phyloP scores from a whole-genome alignment of 2,797 vertebrate genomes.

The Poecilia gillii region DNA sequence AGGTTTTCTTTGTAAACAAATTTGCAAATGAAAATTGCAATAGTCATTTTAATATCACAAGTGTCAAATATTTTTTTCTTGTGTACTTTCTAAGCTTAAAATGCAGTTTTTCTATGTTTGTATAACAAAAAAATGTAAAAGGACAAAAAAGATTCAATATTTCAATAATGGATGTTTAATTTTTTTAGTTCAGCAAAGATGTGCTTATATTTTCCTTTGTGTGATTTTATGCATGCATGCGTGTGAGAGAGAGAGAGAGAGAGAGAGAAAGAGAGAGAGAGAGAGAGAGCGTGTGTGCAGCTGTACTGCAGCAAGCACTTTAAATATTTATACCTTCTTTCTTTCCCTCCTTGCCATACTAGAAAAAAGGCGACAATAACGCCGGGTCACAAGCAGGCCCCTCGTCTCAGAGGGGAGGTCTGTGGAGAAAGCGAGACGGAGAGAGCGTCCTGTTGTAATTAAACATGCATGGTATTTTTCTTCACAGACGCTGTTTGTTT shows the following conservation, averaged over 20 bases:
- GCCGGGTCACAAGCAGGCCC: conserved; percentile 84
- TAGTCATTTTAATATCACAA: not conserved
- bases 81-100: not conserved
- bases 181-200: conserved; percentile 50
- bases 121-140: not conserved
- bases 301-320: conserved; percentile 70
- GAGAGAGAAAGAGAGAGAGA: too few species aligned
- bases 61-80: not conserved
- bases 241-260: not conserved
- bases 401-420: conserved; percentile 88
- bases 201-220: conserved; percentile 29
- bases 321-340: conserved; percentile 93
- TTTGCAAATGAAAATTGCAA: not conserved
- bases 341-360: conserved; percentile 79
- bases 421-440: conserved; percentile 76
- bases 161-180: not conserved
- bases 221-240: conserved; percentile 7
- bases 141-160: not conserved
- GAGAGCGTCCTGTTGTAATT: conserved; percentile 88
- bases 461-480: conserved; percentile 95
- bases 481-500: conserved; percentile 90
- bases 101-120: not conserved
- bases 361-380: conserved; percentile 92
- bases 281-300: not conserved
- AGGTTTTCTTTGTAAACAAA: not conserved